phyloP scores from a whole-genome alignment of 2,113 vertebrate species.

The Triplophysa tibetana region DNA sequence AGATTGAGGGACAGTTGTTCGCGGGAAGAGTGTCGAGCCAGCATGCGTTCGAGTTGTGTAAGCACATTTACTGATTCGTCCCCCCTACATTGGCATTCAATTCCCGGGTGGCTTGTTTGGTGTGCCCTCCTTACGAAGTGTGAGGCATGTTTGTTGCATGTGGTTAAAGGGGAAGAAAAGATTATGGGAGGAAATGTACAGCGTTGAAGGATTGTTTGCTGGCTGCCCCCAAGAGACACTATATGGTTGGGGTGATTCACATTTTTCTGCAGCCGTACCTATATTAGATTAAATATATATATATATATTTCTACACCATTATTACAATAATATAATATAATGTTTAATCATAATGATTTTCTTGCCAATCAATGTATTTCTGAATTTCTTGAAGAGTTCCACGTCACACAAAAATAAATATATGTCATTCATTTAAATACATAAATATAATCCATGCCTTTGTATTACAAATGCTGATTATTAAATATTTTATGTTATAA shows the following conservation, averaged over 20 bases:
- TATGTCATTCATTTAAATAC: no score
- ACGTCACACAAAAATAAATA: no score
- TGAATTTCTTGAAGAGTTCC: no score
- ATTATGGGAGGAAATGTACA: constrained; percentile 14
- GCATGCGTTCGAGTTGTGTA: constrained; percentile 45
- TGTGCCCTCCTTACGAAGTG: background rate
- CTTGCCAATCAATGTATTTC: no score
- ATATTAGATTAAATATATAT: background rate
- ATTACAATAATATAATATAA: no score
- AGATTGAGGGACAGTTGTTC: constrained; percentile 45
- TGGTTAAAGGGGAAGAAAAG: constrained; percentile 21
- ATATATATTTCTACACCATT: no score
- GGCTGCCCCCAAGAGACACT: background rate
- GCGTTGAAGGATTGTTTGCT: constrained; percentile 15
- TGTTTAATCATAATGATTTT: no score
- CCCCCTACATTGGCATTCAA: background rate
- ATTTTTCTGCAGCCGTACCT: background rate
- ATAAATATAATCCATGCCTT: no score
- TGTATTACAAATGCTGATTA: no score
- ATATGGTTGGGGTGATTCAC: background rate
- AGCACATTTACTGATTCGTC: constrained; percentile 40
- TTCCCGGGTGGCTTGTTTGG: constrained; percentile 25
- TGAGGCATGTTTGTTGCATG: constrained; percentile 4
- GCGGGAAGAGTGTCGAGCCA: constrained; percentile 44
- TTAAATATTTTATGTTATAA: no score